A percentile compares a stretch with the other conserved stretches of the same genome.
phyloP scores from a whole-genome alignment of 2,113 vertebrate species.

The Clarias macrocephalus region DNA sequence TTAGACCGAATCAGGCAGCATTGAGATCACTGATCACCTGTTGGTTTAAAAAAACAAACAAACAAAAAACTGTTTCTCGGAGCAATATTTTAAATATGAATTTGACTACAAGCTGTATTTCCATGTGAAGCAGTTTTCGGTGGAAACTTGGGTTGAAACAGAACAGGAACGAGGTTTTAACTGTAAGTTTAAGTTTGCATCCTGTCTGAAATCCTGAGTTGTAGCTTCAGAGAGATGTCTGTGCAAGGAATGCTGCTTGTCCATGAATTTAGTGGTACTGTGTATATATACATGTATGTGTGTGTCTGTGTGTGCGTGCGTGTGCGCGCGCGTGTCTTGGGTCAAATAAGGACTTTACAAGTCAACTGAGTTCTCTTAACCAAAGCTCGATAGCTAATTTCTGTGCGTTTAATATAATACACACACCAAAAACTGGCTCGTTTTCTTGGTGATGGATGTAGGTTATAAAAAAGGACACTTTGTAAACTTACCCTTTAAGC shows the following conservation, averaged over 20 bases:
- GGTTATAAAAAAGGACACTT: too few species aligned
- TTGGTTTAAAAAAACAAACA: background rate
- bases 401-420: too few species aligned
- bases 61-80: background rate
- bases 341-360: slow-evolving; percentile 6
- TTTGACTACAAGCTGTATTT: background rate
- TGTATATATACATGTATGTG: too few species aligned
- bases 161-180: slow-evolving; percentile 39
- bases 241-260: background rate
- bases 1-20: slow-evolving; percentile 36
- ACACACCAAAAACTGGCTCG: too few species aligned
- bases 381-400: background rate
- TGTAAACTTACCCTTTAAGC: too few species aligned
- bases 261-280: too few species aligned
- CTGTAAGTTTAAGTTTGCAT: slow-evolving; percentile 50
- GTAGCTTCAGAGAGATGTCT: background rate
- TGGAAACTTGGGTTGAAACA: slow-evolving; percentile 12
- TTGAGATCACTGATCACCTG: background rate
- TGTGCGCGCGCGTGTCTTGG: background rate
- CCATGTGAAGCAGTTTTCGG: background rate
- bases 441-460: too few species aligned
- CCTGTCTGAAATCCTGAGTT: background rate
- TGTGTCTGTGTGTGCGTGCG: too few species aligned
- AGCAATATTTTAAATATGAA: background rate
- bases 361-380: background rate